Percentiles rank a stretch among this genome's conserved stretches.
Evolutionary conservation across 2,113 vertebrate genomes (phyloP).

Genomic region (Dasyprocta punctata): DNA sequence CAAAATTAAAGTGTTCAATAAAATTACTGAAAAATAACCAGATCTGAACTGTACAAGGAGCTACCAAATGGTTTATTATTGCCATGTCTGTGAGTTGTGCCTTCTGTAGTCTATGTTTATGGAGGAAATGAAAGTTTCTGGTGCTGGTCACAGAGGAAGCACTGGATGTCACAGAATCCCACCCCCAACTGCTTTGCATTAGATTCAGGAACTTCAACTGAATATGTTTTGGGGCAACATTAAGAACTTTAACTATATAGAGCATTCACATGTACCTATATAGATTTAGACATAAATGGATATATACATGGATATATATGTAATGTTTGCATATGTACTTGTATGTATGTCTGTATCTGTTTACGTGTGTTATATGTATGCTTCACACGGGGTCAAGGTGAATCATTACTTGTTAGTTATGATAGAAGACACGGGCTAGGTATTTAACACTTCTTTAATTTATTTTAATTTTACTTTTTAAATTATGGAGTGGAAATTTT

Average conservation of each 20-base stretch:
- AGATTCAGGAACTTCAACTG: background rate
- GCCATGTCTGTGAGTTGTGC: background rate
- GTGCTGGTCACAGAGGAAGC: background rate
- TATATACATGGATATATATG: no score
- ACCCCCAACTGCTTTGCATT: background rate
- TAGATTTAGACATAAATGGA: background rate
- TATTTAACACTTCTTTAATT: background rate
- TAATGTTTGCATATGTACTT: background rate
- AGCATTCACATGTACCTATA: background rate
- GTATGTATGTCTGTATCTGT: background rate
- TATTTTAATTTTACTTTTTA: background rate
- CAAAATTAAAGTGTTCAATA: background rate
- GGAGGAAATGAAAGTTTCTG: background rate
- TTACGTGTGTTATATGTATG: background rate
- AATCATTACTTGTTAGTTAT: background rate
- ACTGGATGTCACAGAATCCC: background rate
- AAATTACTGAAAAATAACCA: background rate
- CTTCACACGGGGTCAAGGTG: background rate
- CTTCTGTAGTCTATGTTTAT: background rate
- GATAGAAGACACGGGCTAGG: background rate
- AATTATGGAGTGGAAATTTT: background rate
- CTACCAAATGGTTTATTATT: background rate
- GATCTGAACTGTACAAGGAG: background rate
- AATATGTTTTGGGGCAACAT: background rate
- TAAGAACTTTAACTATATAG: background rate